Base-by-base conservation (phyloP, 2,797 vertebrate genomes). In the Arnoldichthys spilopterus region DNA sequence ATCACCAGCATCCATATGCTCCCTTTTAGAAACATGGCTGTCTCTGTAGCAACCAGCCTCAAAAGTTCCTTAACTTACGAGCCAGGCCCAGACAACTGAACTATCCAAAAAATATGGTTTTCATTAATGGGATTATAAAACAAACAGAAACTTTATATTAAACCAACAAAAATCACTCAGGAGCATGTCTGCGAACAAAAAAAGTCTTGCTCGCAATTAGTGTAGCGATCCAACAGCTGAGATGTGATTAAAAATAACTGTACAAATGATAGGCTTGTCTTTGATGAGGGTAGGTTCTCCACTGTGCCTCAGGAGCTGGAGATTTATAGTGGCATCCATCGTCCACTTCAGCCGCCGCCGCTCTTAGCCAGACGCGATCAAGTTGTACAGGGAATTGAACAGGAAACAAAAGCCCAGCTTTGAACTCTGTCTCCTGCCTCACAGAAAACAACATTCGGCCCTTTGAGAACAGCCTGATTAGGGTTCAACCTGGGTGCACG, bases 21-120 rank as follows among this genome's bases (percentile, higher is more conserved):
- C 30, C 76, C 73, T 1, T 11, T 62, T 58, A 64, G 70, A 85
- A 87, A 83, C 77, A 78, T 34, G 85, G 87, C 86, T 72, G 87
- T 85, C 86, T 83, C 83, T 83, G 26, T 85, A 85, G 84, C 82
- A 88, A 82, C 84, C 74, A 80, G 61, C 84, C 88, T 88, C 86
- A 80, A 83, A 90, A 77, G 83, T 79, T 86, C 87, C 85, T 81
- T 85, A 86, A 90, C 85, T 92, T 88, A 88, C 69, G 72, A 4
- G 82, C 83, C 84, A 84, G 76, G 73, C 73, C 83, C 79, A 70
- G 86, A 88, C 77, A 82, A 79, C n/a, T 40, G 81, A 64, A 85
- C 76, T 82, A 77, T 87, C 51, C 85, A 82, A 86, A 85, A 87
- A 89, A 89, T 80, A 66, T 88, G 91, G 71, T 91, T 92, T 90